Percentiles rank a stretch among this genome's conserved stretches.
Evolutionary conservation across 1,140 invertebrate species (phyloP).

Genomic region (Oreohelix idahoensis): DNA sequence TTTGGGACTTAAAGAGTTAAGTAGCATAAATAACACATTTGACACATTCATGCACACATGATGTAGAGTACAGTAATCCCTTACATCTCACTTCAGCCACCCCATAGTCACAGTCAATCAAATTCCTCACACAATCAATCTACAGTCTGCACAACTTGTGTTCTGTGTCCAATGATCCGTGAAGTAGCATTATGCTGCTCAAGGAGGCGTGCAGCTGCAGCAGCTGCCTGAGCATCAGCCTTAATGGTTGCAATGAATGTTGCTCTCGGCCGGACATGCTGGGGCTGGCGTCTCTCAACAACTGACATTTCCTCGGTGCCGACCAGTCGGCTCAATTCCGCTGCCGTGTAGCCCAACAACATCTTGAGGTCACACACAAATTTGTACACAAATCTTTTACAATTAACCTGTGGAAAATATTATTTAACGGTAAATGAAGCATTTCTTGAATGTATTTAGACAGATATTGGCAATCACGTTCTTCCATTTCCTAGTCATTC

Average conservation of each 20-base stretch:
- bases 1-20: too few species aligned
- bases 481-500: too few species aligned
- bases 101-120: too few species aligned
- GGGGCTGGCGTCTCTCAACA: conserved; percentile 62
- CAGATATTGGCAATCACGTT: too few species aligned
- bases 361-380: conserved; percentile 96
- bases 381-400: conserved; percentile 97
- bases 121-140: too few species aligned
- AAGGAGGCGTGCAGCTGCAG: conserved; percentile 31
- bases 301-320: conserved; percentile 63
- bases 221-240: conserved; percentile 31
- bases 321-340: conserved; percentile 66
- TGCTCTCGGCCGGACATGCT: conserved; percentile 54
- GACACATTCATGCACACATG: too few species aligned
- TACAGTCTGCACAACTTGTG: conserved; percentile 47
- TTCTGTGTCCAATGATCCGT: conserved; percentile 43
- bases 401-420: conserved; percentile 73
- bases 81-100: too few species aligned
- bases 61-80: too few species aligned
- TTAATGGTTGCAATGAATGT: conserved; percentile 44
- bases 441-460: too few species aligned
- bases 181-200: conserved; percentile 38
- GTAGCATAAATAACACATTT: too few species aligned
- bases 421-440: too few species aligned
- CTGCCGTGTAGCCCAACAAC: conserved; percentile 69